These are phyloP conservation scores for Gymnothorax javanicus DNA, from an alignment of 2,797 vertebrate genomes.

Conservation along the genomic window DNA sequence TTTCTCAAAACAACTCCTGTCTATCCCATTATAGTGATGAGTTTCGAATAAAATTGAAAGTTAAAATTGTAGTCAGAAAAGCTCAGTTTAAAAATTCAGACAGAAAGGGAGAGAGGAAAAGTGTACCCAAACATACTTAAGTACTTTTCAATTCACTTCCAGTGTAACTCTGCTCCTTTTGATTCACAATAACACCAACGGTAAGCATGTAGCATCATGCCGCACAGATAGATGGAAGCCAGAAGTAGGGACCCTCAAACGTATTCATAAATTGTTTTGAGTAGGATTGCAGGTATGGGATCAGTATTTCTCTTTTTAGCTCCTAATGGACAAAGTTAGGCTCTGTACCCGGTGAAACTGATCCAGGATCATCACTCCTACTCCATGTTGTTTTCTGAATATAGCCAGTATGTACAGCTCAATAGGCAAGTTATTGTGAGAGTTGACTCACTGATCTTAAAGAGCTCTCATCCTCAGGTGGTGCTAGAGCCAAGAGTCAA, in stretches of 20 bases:
- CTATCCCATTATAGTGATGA: background rate
- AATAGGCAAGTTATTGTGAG: background rate
- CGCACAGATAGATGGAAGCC: background rate
- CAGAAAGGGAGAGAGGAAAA: background rate
- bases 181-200: background rate
- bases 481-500: background rate
- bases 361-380: too few species aligned
- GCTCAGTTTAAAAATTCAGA: background rate
- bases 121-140: background rate
- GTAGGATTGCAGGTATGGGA: too few species aligned
- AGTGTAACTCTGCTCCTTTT: background rate
- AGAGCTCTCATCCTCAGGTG: background rate
- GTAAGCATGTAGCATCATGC: background rate
- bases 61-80: background rate
- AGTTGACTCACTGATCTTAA: background rate
- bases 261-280: too few species aligned
- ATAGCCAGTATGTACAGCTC: background rate
- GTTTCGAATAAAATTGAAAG: background rate
- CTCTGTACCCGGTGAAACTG: too few species aligned
- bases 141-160: background rate
- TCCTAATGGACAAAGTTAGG: too few species aligned
- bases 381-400: too few species aligned
- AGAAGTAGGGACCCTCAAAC: background rate
- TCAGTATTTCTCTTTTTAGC: too few species aligned
- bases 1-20: too few species aligned